Base-by-base conservation (phyloP, 2,797 vertebrate species). In the Trachops cirrhosus region DNA sequence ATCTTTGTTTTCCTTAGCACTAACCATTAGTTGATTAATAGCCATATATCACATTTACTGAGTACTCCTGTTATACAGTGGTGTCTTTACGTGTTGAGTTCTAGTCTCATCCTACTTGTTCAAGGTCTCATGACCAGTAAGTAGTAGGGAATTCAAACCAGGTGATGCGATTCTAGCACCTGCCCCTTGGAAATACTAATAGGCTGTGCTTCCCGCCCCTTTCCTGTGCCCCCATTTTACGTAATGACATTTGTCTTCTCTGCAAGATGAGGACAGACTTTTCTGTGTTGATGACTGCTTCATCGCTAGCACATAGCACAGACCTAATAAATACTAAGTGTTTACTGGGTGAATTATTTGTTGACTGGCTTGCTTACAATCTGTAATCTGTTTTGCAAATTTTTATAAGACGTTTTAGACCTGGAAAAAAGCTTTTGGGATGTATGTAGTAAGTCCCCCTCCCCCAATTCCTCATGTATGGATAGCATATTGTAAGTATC, bases 61-160 rank as follows among this genome's bases (percentile, higher is more conserved):
- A 59, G 71, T 52, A 50, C 14, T 52, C 37, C 83, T 39, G 0
- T 14, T 48, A 37, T 15, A 52, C 50, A 6, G 0, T 57, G 70
- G 34, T 74, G 18, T 86, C 39, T 86, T 79, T 39, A 48, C 5
- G 24, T 52, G n/a, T 6, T 34, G 32, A 32, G 39, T 48, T 29
- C 54, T 83, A 0, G 52, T 26, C 54, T 92, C 34, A 9, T 89
- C n/a, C 77, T 70, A 14, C 57, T 50, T 78, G 54, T 50, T 93
- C 80, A 46, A 62, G 70, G 79, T 77, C 77, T 87, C 85, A 18
- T 24, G 75, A 39, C 50, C 52, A 62, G 68, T 62, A 62, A 73
- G 52, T 82, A 62, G 71, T 64, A 91, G 70, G 68, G 29, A 95
- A 84, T 86, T 92, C 73, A 89, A 79, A 84, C 32, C 22, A 34